These are phyloP conservation scores for Sialia sialis DNA, from an alignment of 2,113 vertebrate species.

Conservation along the genomic window DNA sequence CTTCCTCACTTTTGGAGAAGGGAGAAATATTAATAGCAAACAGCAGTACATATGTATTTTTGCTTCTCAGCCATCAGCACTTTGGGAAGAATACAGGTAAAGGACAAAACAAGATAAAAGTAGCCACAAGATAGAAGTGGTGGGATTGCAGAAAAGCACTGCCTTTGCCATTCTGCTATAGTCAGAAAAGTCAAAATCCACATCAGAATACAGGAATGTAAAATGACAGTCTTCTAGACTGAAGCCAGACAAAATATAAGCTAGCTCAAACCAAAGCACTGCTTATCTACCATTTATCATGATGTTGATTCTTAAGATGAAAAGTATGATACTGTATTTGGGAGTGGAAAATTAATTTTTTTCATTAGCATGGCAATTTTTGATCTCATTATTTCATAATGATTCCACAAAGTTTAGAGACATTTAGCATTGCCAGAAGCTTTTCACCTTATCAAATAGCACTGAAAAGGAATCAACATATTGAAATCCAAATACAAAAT, in stretches of 20 bases:
- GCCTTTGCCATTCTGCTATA: background rate
- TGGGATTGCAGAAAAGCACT: background rate
- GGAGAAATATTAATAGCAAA: background rate
- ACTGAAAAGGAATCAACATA: background rate
- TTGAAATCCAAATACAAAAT: background rate
- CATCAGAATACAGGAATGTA: background rate
- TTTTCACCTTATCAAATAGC: background rate
- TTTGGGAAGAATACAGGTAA: background rate
- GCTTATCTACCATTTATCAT: background rate
- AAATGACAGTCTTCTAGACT: background rate
- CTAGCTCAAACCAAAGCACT: background rate
- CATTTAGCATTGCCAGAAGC: background rate
- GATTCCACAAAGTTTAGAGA: background rate
- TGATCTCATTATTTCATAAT: constrained; percentile 2
- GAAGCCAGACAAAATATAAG: background rate
- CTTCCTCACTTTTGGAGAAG: background rate
- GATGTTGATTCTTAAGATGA: background rate
- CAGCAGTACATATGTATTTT: background rate
- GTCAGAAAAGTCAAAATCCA: constrained; percentile 1
- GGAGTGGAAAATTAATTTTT: background rate
- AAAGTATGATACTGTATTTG: background rate
- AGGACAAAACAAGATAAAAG: background rate
- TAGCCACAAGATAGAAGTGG: background rate
- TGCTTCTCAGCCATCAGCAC: background rate
- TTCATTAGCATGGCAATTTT: background rate